Evolutionary conservation across 1,140 invertebrate species (phyloP).

Genomic region (Calephelis virginiensis): DNA sequence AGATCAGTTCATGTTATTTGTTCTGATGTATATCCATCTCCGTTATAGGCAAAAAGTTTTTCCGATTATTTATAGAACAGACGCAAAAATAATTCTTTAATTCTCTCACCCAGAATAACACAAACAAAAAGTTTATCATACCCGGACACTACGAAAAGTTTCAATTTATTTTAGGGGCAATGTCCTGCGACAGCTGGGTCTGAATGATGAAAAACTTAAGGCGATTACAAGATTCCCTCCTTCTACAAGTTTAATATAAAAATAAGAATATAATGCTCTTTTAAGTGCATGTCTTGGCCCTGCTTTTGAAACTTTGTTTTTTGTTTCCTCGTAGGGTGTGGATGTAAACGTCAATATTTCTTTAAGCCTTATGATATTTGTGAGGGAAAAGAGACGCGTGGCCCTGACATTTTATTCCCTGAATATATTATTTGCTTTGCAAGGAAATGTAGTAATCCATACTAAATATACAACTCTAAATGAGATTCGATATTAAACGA

Average conservation of each 20-base stretch:
- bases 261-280: constrained; percentile 67
- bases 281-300: constrained; percentile 58
- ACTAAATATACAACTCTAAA: no score
- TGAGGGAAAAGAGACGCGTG: constrained; percentile 16
- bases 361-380: constrained; percentile 29
- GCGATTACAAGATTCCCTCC: constrained; percentile 65
- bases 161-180: constrained; percentile 45
- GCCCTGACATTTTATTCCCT: constrained; percentile 17
- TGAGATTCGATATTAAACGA: no score
- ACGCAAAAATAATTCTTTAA: no score
- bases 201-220: constrained; percentile 73
- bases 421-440: constrained; percentile 13
- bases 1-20: no score
- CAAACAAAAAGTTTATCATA: constrained; percentile 22
- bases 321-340: constrained; percentile 30
- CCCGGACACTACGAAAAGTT: constrained; percentile 34
- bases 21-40: no score
- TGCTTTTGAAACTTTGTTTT: constrained; percentile 45
- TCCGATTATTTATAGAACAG: no score
- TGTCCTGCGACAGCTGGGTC: constrained; percentile 56
- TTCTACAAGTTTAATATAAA: constrained; percentile 69
- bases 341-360: constrained; percentile 60
- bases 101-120: no score
- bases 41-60: no score
- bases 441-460: neutral